phyloP scores from a whole-genome alignment of 1,140 invertebrate genomes.

The Listronotus oregonensis region DNA sequence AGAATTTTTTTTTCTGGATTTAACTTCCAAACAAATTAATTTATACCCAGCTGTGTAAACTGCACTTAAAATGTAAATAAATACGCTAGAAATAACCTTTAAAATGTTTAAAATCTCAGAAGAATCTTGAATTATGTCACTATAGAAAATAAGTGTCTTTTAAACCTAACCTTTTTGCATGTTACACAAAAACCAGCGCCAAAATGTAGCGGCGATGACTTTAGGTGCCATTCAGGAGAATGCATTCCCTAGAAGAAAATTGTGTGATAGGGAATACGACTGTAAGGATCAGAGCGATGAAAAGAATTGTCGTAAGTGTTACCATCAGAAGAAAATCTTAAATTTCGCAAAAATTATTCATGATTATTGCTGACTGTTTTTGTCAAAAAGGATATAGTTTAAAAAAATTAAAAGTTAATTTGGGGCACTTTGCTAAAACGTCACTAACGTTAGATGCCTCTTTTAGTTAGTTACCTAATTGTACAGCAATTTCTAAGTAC shows the following conservation, averaged over 20 bases:
- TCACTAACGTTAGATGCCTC: no score
- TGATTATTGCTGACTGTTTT: background rate
- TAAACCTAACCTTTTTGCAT: conserved; percentile 44
- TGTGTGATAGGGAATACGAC: conserved; percentile 64
- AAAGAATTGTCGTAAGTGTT: conserved; percentile 55
- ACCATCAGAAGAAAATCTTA: background rate
- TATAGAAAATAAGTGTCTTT: background rate
- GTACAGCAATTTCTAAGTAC: no score
- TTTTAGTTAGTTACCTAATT: no score
- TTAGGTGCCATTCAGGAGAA: conserved; percentile 67
- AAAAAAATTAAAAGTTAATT: background rate
- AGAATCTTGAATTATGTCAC: background rate
- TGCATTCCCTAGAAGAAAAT: conserved; percentile 57
- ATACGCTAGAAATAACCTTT: conserved; percentile 2
- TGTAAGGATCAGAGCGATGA: conserved; percentile 68
- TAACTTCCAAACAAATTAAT: no score
- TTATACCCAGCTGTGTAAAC: no score
- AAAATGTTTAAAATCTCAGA: background rate
- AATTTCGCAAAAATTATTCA: background rate
- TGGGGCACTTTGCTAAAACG: no score
- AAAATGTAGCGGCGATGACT: conserved; percentile 42
- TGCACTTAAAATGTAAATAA: no score
- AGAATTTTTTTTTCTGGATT: no score
- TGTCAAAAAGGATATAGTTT: background rate
- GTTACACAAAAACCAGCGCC: conserved; percentile 38